Base-by-base conservation (phyloP, 2,797 vertebrate genomes). In the Sparidentex hasta region DNA sequence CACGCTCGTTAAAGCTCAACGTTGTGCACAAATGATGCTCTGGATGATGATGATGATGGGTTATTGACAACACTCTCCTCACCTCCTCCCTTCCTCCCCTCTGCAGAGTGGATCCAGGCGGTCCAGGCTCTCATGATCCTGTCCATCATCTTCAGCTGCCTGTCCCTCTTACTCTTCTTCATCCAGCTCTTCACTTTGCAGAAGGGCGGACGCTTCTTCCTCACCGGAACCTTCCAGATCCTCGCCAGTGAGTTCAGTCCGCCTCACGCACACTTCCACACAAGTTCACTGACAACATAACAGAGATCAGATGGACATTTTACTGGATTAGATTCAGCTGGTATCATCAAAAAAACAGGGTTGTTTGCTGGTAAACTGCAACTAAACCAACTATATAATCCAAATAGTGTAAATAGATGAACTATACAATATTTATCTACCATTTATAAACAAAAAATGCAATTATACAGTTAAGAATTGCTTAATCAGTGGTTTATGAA, bases 51-150 rank as follows among this genome's bases (percentile, higher is more conserved):
- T 79, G 75, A 23, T 48, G 2, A 25, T 27, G 68, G 27, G 43
- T 77, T 83, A 83, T 71, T 87, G 80, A 87, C 1, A 2, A 87
- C 1, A 2, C 51, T 66, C 50, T 66, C 7, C 25, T 44, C 44
- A 67, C 27, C 27, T 27, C 27, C 20, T 27, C 44, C 44, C 17
- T 21, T 27, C 55, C 55, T 68, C 38, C 4, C 46, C 70, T 44
- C 71, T 67, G n/a, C 94, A 99, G 98, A 97, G 90, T 99, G 98
- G 98, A 97, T 99, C 76, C 98, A 99, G 89, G 95, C 97, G 25
- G 97, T 99, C 90, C 98, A 99, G 92, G 98, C 97, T 0, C 91
- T 99, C 93, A 99, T 99, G 98, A 97, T 98, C 93, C 96, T 99
- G 74, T 97, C 98, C 71, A 94, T 99, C 90, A 97, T 99, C 96